Evolutionary conservation across 2,797 vertebrate genomes (phyloP).

Genomic region (Fringilla coelebs): DNA sequence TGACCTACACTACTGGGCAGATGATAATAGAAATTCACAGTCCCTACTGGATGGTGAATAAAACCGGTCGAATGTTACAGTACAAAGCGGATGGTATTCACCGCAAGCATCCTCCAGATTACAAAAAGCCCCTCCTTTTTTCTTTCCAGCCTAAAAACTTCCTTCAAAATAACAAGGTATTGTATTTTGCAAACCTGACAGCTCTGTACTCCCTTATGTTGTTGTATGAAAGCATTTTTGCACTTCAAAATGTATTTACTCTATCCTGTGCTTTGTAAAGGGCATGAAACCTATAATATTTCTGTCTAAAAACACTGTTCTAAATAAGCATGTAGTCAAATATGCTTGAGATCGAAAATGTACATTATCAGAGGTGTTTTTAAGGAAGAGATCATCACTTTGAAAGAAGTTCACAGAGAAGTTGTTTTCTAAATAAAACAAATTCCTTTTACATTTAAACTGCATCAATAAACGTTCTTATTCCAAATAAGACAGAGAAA

Average conservation of each 20-base stretch:
- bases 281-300: not conserved
- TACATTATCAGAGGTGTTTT: not conserved
- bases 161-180: constrained; percentile 94
- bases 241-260: not conserved
- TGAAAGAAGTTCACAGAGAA: not conserved
- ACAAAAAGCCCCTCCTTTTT: constrained; percentile 93
- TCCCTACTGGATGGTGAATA: constrained; percentile 99
- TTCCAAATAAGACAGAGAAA: not conserved
- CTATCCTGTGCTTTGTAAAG: not conserved
- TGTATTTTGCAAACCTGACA: not conserved
- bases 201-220: not conserved
- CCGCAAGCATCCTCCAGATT: constrained; percentile 92
- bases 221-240: not conserved
- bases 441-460: not conserved
- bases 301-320: not conserved
- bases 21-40: constrained; percentile 87
- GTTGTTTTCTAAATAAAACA: not conserved
- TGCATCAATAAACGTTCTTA: not conserved
- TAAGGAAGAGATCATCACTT: not conserved
- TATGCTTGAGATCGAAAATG: not conserved
- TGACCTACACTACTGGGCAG: constrained; percentile 86
- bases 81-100: constrained; percentile 98
- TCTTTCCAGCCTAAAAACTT: constrained; percentile 96
- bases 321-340: not conserved
- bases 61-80: constrained; percentile 90